Base-by-base conservation (phyloP, 2,797 vertebrate species). In the Premnoplex brunnescens region DNA sequence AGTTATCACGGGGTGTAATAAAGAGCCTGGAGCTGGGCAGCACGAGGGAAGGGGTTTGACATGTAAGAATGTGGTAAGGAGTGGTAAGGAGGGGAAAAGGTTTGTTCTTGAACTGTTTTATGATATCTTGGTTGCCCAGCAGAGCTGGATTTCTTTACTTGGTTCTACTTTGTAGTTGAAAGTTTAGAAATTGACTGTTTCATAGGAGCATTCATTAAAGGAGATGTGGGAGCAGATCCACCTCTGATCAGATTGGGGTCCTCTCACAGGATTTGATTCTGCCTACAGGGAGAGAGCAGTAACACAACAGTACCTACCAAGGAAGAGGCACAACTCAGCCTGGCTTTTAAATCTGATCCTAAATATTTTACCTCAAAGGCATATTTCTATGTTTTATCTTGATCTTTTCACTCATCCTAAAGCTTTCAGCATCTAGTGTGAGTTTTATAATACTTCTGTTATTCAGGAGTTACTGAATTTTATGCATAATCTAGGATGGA, bases 1-100 rank as follows among this genome's bases (percentile, higher is more conserved):
- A 75, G 8, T 14, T 43, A 6, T 20, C 6, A 13, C 0, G 0
- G 10, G 7, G 8, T 30, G 32, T 26, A 62, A 66, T 26, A 71
- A 48, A 52, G 9, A 72, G 1, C 9, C 27, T 64, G 26, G 10
- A 77, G 18, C 3, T 54, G 27, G 6, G 30, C n/a, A 75, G 24
- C 12, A n/a, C 8, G 8, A 6, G 34, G 2, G 37, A 77, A 93
- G 43, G 21, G 3, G 4, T 73, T 80, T 76, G 32, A 21, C 6
- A 34, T 36, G 16, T 10, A 73, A 85, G 15, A 20, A 32, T 10
- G 11, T 2, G 8, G 12, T 19, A 34, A n/a, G n/a, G n/a, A n/a
- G n/a, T n/a, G n/a, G n/a, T n/a, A n/a, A 80, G 27, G 58, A 71
- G 4, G 17, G 11, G 15, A 51, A 51, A 51, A 71, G 1, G 4